Evolutionary conservation across 2,797 vertebrate species (phyloP).

Genomic region (Apodemus agrarius): DNA sequence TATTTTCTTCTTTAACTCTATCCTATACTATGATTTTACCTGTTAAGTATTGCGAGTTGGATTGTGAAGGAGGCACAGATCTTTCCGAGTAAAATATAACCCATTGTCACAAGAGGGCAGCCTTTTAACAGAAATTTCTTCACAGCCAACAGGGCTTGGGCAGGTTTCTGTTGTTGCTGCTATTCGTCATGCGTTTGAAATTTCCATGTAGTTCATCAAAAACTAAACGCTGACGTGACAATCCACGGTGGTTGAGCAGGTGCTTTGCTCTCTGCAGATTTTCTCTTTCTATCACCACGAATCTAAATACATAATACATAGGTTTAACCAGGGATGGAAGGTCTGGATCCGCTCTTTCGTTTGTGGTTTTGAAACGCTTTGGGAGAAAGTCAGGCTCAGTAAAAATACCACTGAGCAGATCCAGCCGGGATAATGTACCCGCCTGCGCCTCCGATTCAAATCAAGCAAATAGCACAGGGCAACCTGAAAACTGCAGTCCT

Average conservation of each 20-base stretch:
- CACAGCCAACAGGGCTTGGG: not conserved
- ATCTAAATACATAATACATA: not conserved
- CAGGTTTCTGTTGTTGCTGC: not conserved
- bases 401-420: not conserved
- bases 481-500: not conserved
- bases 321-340: not conserved
- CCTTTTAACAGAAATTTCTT: conserved; percentile 67
- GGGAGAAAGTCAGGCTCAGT: not conserved
- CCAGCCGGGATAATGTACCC: not conserved
- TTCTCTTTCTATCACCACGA: not conserved
- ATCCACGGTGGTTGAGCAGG: not conserved
- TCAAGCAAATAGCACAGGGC: not conserved
- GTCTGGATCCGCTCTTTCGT: not conserved
- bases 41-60: not conserved
- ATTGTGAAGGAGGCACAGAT: not conserved
- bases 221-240: not conserved
- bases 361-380: not conserved
- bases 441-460: not conserved
- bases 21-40: not conserved
- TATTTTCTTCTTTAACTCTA: not conserved
- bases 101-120: conserved; percentile 77
- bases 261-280: not conserved
- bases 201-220: not conserved
- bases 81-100: conserved; percentile 26
- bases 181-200: not conserved